Evolutionary conservation across 2,888 invertebrate species (phyloP), one percentile per base, ranked within the genome.

Genomic region (Drosophila buzzatii): DNA sequence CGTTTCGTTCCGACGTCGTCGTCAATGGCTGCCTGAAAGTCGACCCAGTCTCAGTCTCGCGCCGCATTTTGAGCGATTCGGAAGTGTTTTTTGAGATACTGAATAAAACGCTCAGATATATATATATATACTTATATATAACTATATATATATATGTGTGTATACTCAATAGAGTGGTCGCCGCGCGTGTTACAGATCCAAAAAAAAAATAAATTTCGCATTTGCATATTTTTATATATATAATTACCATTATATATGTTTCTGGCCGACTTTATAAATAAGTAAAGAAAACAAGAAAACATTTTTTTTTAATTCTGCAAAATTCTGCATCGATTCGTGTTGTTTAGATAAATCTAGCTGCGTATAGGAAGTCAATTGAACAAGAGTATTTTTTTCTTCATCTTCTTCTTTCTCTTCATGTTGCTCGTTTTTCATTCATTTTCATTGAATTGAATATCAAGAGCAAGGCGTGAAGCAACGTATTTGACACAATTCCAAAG

Each of bases 21-120:
- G 71, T 42, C 63, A 23, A 70, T 52, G 56, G 47, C 70, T 73
- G 87, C 56, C 78, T 85, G 80, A 88, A 85, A 73, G 89, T 76
- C 89, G 78, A 73, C 79, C 73, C 63, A 78, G 66, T 79, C 76
- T 76, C 76, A 85, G 85, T 85, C 86, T 86, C 89, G 87, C 89
- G 90, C 70, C 87, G 90, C 85, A 90, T 80, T 82, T 86, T 90
- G 77, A 90, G 90, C 85, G 86, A 90, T 89, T 86, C 90, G 90
- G 90, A 83, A 90, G 89, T 89, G 79, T 80, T 80, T 87, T 65
- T 42, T 71, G 60, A 37, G 56, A 51, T 49, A 68, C 45, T 70
- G 66, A 65, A 75, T n/a, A 31, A 39, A 37, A 62, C 55, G 56
- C 42, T 57, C 64, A 53, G 39, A 55, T 64, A 66, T 41, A 62